Conservation (phyloP, 2,113 vertebrate species). For the Pelmatolapia mariae region DNA sequence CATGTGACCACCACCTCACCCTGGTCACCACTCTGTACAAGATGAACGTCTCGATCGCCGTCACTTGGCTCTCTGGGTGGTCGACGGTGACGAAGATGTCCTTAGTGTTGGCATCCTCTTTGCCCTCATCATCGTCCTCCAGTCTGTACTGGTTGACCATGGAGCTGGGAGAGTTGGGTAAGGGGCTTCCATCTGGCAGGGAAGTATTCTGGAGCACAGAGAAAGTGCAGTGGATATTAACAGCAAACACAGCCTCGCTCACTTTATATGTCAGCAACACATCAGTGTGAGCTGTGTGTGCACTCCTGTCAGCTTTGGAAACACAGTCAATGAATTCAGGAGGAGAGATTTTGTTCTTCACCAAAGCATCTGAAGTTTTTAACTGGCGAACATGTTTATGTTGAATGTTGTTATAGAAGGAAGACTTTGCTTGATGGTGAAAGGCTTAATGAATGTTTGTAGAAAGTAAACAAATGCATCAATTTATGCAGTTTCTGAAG, state of each 20-base stretch:
- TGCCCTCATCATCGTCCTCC: constrained; percentile 83
- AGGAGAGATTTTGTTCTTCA: neutral
- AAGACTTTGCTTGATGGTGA: neutral
- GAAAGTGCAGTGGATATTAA: neutral
- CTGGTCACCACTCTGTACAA: constrained; percentile 89
- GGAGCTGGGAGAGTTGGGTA: constrained; percentile 85
- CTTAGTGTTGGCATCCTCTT: constrained; percentile 68
- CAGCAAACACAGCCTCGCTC: neutral
- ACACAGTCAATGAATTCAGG: neutral
- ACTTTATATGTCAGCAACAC: neutral
- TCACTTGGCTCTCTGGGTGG: constrained; percentile 90
- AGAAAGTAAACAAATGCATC: neutral
- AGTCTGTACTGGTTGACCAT: constrained; percentile 92
- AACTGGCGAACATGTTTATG: neutral
- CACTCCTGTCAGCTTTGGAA: neutral
- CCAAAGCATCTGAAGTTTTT: neutral
- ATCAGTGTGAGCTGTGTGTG: neutral
- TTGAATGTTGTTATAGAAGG: neutral
- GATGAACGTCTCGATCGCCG: constrained; percentile 95
- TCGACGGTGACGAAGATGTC: constrained; percentile 92
- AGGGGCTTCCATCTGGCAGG: constrained; percentile 73
- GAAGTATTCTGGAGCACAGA: constrained; percentile 75
- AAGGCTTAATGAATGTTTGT: neutral
- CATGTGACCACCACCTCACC: constrained; percentile 61
- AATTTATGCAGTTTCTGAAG: neutral